Conservation (phyloP, 2,113 vertebrate genomes). For the Ciconia boyciana region DNA sequence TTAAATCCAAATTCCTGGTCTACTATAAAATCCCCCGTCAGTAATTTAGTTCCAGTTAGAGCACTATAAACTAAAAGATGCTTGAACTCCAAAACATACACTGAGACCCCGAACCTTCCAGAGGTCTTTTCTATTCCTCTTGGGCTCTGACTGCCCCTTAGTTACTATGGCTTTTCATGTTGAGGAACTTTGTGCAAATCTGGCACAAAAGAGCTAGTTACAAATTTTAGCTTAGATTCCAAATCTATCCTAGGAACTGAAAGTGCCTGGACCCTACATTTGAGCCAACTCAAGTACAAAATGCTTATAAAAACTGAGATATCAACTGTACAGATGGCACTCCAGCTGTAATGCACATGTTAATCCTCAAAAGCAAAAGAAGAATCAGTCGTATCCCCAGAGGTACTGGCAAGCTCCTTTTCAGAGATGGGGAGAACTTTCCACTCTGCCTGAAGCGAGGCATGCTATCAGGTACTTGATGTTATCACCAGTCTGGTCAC, state of each 20-base stretch:
- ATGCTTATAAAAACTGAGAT: not conserved
- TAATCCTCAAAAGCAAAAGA: not conserved
- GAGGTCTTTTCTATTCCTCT: not conserved
- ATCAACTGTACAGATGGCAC: not conserved
- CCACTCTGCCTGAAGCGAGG: not conserved
- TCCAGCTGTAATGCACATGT: not conserved
- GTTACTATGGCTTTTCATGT: not conserved
- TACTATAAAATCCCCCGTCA: not conserved
- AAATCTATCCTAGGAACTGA: not conserved
- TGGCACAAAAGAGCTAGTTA: not conserved
- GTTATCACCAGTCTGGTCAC: not conserved
- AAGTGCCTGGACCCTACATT: not conserved
- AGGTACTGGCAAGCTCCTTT: not conserved
- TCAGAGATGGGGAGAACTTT: not conserved
- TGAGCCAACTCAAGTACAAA: not conserved
- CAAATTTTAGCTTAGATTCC: not conserved
- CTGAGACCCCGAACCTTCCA: not conserved
- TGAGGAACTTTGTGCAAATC: not conserved
- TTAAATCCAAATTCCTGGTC: not conserved
- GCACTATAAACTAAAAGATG: not conserved
- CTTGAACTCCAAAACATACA: not conserved
- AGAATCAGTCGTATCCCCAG: not conserved
- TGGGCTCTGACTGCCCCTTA: not conserved
- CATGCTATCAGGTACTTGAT: not conserved
- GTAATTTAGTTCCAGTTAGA: not conserved